Evolutionary conservation across 2,113 vertebrate genomes (phyloP).

Genomic region (Coptodon bakossiorum): DNA sequence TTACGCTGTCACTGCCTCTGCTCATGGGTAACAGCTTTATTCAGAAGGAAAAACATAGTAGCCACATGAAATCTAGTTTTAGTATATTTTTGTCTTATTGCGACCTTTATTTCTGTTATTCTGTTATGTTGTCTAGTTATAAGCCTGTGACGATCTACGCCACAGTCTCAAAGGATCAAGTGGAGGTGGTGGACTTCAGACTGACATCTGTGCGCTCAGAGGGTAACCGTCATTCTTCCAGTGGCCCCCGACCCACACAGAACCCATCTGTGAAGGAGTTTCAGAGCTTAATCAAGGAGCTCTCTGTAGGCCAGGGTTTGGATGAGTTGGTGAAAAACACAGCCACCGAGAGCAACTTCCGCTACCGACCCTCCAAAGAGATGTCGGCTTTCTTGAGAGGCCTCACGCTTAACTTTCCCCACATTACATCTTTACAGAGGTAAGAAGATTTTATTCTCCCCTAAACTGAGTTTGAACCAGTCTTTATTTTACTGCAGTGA

Average conservation of each 20-base stretch:
- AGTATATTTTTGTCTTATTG: background rate
- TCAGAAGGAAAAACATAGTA: background rate
- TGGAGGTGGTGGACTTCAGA: constrained; percentile 83
- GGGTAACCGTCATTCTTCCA: constrained; percentile 41
- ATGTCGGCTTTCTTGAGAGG: constrained; percentile 79
- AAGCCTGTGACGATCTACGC: constrained; percentile 75
- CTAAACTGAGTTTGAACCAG: background rate
- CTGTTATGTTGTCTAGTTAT: constrained; percentile 71
- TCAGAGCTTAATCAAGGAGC: constrained; percentile 83
- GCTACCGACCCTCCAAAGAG: constrained; percentile 82
- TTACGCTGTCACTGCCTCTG: constrained; percentile 84
- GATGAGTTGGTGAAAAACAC: constrained; percentile 77
- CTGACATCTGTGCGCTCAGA: constrained; percentile 69
- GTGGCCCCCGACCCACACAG: constrained; percentile 50
- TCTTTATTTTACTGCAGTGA: background rate
- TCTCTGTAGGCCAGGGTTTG: constrained; percentile 85
- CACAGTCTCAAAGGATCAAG: constrained; percentile 73
- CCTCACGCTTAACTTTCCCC: constrained; percentile 87
- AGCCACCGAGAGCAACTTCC: constrained; percentile 76
- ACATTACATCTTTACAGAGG: constrained; percentile 82
- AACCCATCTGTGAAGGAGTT: constrained; percentile 80
- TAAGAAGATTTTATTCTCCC: background rate
- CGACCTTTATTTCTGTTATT: background rate
- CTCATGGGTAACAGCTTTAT: constrained; percentile 78
- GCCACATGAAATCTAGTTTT: background rate